Percentiles rank a stretch among this genome's conserved stretches.
Evolutionary conservation across 1,140 invertebrate genomes (phyloP).

Genomic region (Drosophila rhopaloa): DNA sequence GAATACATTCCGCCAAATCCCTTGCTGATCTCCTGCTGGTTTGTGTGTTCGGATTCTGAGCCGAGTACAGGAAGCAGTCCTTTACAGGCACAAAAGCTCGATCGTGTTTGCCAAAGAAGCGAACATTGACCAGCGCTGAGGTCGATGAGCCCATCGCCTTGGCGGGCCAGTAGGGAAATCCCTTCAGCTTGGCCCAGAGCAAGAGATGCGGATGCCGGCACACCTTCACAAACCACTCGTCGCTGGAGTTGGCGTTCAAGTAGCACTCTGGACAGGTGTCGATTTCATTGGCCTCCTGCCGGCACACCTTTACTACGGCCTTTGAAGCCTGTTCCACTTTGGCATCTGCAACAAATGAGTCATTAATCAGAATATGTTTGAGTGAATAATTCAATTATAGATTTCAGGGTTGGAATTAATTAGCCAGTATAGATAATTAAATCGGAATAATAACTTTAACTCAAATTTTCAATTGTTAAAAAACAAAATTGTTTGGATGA

Average conservation of each 20-base stretch:
- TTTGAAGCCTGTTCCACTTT: constrained; percentile 89
- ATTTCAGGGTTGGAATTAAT: too few relatives aligned
- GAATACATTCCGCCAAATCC: constrained; percentile 83
- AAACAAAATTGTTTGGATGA: too few relatives aligned
- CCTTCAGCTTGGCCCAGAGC: constrained; percentile 97
- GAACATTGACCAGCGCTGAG: constrained; percentile 91
- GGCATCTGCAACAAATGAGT: constrained; percentile 28
- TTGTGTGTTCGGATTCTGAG: constrained; percentile 87
- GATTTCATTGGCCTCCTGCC: constrained; percentile 95
- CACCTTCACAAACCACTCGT: constrained; percentile 95
- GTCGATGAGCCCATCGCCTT: constrained; percentile 93
- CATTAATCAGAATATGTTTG: neutral
- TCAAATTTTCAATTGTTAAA: too few relatives aligned
- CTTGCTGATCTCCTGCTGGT: constrained; percentile 85
- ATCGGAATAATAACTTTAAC: too few relatives aligned
- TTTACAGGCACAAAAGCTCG: constrained; percentile 94
- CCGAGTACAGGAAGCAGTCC: constrained; percentile 93
- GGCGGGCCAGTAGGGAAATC: constrained; percentile 97
- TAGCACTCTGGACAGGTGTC: constrained; percentile 98
- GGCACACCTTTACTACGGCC: constrained; percentile 91
- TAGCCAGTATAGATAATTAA: too few relatives aligned
- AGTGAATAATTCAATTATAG: too few relatives aligned
- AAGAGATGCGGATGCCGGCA: constrained; percentile 94
- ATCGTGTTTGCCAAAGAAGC: constrained; percentile 98
- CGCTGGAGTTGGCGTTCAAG: constrained; percentile 91